Evolutionary conservation across 2,113 vertebrate species (phyloP).

Genomic region (Hyperoodon ampullatus): DNA sequence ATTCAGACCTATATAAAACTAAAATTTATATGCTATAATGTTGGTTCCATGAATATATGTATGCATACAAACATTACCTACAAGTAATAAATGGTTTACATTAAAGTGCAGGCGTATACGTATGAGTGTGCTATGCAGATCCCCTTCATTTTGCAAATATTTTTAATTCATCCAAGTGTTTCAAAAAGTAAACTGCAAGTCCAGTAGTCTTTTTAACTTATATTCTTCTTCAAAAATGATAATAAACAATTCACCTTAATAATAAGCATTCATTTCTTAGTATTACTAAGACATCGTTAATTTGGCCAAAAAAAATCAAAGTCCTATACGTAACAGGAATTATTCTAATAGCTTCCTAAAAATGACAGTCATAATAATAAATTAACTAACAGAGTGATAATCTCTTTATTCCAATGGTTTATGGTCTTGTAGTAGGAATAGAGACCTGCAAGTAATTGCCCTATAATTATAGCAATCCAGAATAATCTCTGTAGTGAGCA

Average conservation of each 20-base stretch:
- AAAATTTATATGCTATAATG: neutral
- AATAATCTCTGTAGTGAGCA: neutral
- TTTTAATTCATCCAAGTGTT: slow-evolving; percentile 13
- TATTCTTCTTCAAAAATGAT: slow-evolving; percentile 8
- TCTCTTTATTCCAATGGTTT: neutral
- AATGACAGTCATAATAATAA: slow-evolving; percentile 1
- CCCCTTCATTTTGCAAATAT: neutral
- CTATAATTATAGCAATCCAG: neutral
- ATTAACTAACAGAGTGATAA: slow-evolving; percentile 1
- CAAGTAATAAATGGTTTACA: neutral
- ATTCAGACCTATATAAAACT: neutral
- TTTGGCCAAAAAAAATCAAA: slow-evolving; percentile 16
- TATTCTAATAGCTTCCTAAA: slow-evolving; percentile 29
- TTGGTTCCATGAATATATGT: neutral
- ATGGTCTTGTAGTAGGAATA: neutral
- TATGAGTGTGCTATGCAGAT: neutral
- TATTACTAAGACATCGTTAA: neutral
- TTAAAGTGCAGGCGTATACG: neutral
- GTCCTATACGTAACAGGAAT: neutral
- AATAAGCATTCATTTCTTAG: neutral
- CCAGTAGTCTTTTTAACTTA: neutral
- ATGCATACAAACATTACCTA: neutral
- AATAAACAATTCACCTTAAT: neutral
- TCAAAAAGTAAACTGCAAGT: neutral
- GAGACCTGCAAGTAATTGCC: neutral